A percentile compares a stretch with the other conserved stretches of the same genome.
phyloP scores from a whole-genome alignment of 2,797 vertebrate species.

The Selene dorsalis region DNA sequence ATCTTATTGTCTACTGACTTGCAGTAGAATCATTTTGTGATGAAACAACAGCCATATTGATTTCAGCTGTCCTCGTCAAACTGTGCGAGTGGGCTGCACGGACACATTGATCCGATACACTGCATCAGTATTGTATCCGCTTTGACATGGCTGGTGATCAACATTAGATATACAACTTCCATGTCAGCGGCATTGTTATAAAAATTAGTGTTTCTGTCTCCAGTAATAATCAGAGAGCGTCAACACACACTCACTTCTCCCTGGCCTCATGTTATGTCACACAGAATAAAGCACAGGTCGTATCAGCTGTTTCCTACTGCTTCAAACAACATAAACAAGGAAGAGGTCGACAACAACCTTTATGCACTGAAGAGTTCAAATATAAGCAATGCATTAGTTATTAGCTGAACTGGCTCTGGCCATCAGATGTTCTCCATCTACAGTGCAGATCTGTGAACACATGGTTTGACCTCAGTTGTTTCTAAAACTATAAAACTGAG shows the following conservation, averaged over 20 bases:
- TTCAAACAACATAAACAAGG: too few species aligned
- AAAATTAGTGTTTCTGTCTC: neutral
- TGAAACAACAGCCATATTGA: neutral
- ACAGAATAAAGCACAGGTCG: neutral
- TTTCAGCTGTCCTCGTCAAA: neutral
- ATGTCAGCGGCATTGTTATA: neutral
- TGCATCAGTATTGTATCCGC: neutral
- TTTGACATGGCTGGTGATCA: neutral
- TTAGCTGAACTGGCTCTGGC: neutral
- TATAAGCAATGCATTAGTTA: neutral
- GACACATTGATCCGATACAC: rapidly evolving
- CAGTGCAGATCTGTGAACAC: neutral
- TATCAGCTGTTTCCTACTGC: too few species aligned
- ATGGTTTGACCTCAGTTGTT: neutral
- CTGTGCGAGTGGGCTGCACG: neutral
- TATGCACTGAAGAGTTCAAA: neutral
- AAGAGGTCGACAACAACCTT: too few species aligned
- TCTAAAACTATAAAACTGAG: neutral
- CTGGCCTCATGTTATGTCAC: neutral
- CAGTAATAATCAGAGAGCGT: too few species aligned
- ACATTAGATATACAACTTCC: neutral
- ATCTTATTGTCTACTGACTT: neutral
- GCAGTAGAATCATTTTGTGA: neutral
- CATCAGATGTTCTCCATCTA: neutral
- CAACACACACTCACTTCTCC: too few species aligned